Evolutionary conservation across 2,113 vertebrate genomes (phyloP).

Genomic region (Channa maculata): DNA sequence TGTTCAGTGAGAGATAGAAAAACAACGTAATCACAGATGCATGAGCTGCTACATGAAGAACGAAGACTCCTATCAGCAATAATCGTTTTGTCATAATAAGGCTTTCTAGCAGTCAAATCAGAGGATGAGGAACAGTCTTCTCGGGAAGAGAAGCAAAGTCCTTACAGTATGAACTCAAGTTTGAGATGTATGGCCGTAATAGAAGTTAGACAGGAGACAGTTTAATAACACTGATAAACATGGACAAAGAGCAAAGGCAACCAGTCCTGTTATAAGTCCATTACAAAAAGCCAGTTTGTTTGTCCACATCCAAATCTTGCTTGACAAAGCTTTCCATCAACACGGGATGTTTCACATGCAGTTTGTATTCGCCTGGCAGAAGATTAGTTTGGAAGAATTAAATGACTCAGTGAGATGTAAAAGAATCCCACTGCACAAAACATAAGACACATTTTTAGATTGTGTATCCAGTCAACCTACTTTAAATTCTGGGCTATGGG

Average conservation of each 20-base stretch:
- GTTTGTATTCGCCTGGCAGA: constrained; percentile 18
- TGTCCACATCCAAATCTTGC: constrained; percentile 7
- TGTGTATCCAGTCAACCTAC: constrained; percentile 4
- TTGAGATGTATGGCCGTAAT: no score
- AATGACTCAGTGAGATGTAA: constrained; percentile 20
- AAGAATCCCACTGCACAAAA: not conserved
- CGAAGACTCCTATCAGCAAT: no score
- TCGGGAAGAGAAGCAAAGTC: no score
- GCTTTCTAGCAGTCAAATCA: no score
- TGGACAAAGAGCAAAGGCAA: constrained; percentile 9
- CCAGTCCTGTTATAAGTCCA: not conserved
- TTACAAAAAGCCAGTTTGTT: constrained; percentile 1
- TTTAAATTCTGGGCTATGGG: not conserved
- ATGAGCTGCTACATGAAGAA: no score
- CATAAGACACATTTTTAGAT: not conserved
- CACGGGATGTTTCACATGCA: not conserved
- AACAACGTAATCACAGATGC: no score
- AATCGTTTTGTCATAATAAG: no score
- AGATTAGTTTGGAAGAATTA: constrained; percentile 37
- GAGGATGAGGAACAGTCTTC: no score
- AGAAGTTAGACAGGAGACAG: not conserved
- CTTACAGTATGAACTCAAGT: no score
- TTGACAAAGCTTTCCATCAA: constrained; percentile 29
- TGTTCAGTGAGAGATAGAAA: no score
- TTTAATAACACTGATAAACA: constrained; percentile 28